Evolutionary conservation across 2,113 vertebrate genomes (phyloP).

Genomic region (Stegastes partitus): DNA sequence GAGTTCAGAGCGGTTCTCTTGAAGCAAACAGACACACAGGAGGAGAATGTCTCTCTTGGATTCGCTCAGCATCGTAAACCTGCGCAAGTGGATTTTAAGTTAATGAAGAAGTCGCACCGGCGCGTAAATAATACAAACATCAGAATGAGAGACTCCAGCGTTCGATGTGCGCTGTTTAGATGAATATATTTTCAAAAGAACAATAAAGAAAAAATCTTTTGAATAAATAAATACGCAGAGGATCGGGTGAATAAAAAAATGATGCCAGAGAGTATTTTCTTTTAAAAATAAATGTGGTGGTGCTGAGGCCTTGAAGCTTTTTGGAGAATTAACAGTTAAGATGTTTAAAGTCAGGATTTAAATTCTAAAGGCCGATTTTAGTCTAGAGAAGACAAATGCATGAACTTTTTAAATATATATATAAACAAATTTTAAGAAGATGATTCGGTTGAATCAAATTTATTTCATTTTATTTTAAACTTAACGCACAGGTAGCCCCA

Average conservation of each 20-base stretch:
- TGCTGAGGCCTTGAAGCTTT: background rate
- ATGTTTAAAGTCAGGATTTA: background rate
- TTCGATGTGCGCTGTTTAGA: too few relatives aligned
- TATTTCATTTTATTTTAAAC: background rate
- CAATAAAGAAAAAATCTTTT: background rate
- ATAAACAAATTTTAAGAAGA: background rate
- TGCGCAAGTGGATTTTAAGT: background rate
- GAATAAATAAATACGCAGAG: too few relatives aligned
- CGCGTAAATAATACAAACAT: background rate
- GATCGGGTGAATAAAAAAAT: background rate
- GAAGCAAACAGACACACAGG: too few relatives aligned
- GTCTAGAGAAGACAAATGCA: background rate
- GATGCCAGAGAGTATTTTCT: background rate
- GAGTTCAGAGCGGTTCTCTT: too few relatives aligned
- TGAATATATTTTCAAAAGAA: background rate
- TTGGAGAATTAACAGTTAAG: background rate
- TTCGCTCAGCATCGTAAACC: background rate
- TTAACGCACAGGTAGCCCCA: background rate
- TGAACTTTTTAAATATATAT: too few relatives aligned
- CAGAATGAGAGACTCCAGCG: background rate
- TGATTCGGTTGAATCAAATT: background rate
- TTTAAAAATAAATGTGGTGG: background rate
- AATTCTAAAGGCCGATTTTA: background rate
- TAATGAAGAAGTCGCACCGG: background rate
- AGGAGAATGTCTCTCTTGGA: background rate